Base-by-base conservation (phyloP, 2,113 vertebrate genomes). In the Sorex araneus region DNA sequence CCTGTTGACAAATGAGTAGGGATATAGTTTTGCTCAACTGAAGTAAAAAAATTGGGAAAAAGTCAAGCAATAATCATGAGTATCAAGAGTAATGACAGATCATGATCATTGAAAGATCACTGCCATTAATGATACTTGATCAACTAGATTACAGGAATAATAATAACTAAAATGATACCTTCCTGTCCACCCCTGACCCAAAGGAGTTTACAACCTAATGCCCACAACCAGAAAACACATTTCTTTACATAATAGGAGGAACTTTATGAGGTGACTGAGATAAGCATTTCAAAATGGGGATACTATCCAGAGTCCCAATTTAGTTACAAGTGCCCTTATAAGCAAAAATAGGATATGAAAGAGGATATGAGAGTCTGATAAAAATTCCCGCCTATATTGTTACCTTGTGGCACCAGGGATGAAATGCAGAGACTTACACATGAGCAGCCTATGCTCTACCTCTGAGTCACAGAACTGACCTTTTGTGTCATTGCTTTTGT, bases 161-260 rank as follows among this genome's bases (percentile, higher is more conserved):
- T 27, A 23, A 19, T 9, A 80, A 15, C 6, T 30, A 74, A 67
- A 85, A 23, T 57, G 60, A 57, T 4, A 34, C 16, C 23, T 2
- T n/a, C n/a, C n/a, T n/a, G n/a, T n/a, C 5, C 7, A n/a, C 0
- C 6, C 25, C 2, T 7, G 40, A 40, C 40, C 23, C 6, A 23
- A 89, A 71, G 28, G 75, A 32, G 10, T 43, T 18, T 3, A 43
- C 0, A 0, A 27, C 21, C 1, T 60, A 43, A 36, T 63, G 23
- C 11, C n/a, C 21, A 60, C 30, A 81, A 36, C 6, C 21, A 36
- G 1, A 54, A 25, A 60, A 19, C 25, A 54, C 7, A 4, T 63
- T 77, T 47, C 1, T 15, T 84, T 69, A n/a, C n/a, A 64, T 7
- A 21, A 25, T n/a, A 34, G 75, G 43, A 63, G 2, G 11, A 36